Percentiles rank a stretch among this genome's conserved stretches.
phyloP scores from a whole-genome alignment of 1,140 invertebrate species.

The Anoplolepis gracilipes region DNA sequence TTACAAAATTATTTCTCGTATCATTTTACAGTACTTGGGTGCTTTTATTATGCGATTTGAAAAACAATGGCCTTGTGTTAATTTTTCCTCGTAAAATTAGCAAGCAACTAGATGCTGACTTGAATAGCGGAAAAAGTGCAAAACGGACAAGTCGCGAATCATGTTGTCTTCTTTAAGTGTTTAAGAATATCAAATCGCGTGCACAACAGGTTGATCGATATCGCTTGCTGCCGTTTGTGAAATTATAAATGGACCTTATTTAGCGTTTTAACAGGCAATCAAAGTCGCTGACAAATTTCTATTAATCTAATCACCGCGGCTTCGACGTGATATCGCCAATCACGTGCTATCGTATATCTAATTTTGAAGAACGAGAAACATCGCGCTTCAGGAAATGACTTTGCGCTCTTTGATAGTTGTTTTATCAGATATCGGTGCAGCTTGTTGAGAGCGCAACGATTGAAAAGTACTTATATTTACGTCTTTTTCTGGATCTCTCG shows the following conservation, averaged over 20 bases:
- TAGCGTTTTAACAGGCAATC: constrained; percentile 46
- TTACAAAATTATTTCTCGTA: background rate
- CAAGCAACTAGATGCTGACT: background rate
- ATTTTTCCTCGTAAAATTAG: background rate
- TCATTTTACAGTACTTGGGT: background rate
- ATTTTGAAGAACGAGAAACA: constrained; percentile 6
- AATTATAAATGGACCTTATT: constrained; percentile 54
- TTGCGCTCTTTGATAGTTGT: constrained; percentile 14
- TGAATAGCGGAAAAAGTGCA: background rate
- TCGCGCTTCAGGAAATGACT: background rate
- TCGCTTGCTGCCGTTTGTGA: constrained; percentile 1
- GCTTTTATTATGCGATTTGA: background rate
- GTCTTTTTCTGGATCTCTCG: background rate
- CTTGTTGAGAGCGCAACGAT: background rate
- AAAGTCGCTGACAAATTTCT: constrained; percentile 21
- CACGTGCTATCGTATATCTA: background rate
- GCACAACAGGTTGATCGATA: constrained; percentile 70
- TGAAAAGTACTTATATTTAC: constrained; percentile 30
- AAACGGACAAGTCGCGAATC: background rate
- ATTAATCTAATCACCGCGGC: background rate
- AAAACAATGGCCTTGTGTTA: background rate
- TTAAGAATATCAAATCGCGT: constrained; percentile 63
- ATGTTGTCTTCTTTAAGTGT: constrained; percentile 69
- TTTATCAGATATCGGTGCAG: constrained; percentile 7
- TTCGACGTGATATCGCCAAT: background rate